These are phyloP conservation scores for Cataglyphis cursor DNA, from an alignment of 2,888 invertebrate genomes.

Conservation along the genomic window DNA sequence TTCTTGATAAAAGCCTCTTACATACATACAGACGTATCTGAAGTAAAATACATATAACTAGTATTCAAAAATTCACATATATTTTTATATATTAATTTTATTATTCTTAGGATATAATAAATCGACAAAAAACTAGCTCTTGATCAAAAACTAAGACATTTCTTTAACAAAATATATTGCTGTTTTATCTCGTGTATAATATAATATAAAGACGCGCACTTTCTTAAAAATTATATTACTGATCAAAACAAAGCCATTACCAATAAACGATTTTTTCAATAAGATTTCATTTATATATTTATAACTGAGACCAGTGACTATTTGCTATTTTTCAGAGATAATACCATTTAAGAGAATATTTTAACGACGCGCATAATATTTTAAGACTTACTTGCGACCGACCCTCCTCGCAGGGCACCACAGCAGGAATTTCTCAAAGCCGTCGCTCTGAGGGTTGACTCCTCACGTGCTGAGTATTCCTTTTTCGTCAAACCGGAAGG, in stretches of 20 bases:
- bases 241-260: too few species aligned
- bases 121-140: neutral
- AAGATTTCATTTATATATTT: too few species aligned
- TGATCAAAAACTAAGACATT: neutral
- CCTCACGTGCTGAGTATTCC: constrained; percentile 48
- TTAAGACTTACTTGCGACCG: constrained; percentile 20
- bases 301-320: too few species aligned
- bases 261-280: neutral
- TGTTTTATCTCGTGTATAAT: too few species aligned
- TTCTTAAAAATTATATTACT: neutral
- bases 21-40: neutral
- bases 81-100: neutral
- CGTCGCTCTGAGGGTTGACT: constrained; percentile 47
- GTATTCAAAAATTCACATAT: neutral
- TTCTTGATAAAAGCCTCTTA: neutral
- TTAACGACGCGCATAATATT: neutral
- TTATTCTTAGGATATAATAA: neutral
- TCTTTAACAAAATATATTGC: too few species aligned
- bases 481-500: constrained; percentile 52
- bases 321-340: neutral
- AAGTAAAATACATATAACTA: neutral
- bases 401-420: neutral
- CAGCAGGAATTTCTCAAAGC: constrained; percentile 37
- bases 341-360: neutral
- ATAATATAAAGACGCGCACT: too few species aligned